Evolutionary conservation across 2,888 invertebrate species (phyloP).

Genomic region (Dione vanillae): DNA sequence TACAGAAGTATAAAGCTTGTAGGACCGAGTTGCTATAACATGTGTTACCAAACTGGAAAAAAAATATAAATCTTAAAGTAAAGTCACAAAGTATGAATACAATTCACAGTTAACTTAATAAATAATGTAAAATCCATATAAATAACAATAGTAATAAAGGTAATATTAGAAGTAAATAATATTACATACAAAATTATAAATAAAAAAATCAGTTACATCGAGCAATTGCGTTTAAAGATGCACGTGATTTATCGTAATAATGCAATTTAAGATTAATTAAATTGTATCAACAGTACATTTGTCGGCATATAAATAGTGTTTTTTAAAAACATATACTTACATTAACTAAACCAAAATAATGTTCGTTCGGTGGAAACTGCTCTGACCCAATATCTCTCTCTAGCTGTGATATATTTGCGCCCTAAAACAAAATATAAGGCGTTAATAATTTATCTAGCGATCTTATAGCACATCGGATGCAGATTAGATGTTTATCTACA

Average conservation of each 20-base stretch:
- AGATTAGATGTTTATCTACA: conserved; percentile 40
- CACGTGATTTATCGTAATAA: neutral
- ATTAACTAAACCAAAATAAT: conserved; percentile 99
- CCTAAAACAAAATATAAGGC: conserved; percentile 83
- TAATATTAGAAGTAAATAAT: no score
- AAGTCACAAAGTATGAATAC: no score
- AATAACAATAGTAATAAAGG: no score
- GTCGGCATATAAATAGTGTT: neutral
- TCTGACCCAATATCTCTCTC: conserved; percentile 99
- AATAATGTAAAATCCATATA: no score
- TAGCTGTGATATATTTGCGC: conserved; percentile 99
- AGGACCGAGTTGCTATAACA: conserved; percentile 99
- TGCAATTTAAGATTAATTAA: conserved; percentile 13
- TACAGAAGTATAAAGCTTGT: conserved; percentile 99
- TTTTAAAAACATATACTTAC: conserved; percentile 84
- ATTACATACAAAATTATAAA: neutral
- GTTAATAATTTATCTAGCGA: conserved; percentile 24
- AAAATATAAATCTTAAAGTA: conserved; percentile 14
- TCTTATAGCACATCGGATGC: conserved; percentile 27
- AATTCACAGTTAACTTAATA: no score
- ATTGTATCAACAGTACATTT: neutral
- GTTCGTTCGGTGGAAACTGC: conserved; percentile 99
- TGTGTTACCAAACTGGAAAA: conserved; percentile 98
- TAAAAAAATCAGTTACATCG: neutral
- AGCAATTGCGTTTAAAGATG: neutral